Percentiles rank a stretch among this genome's conserved stretches.
Conservation (phyloP, 2,888 invertebrate genomes). For the Colletes collaris region DNA sequence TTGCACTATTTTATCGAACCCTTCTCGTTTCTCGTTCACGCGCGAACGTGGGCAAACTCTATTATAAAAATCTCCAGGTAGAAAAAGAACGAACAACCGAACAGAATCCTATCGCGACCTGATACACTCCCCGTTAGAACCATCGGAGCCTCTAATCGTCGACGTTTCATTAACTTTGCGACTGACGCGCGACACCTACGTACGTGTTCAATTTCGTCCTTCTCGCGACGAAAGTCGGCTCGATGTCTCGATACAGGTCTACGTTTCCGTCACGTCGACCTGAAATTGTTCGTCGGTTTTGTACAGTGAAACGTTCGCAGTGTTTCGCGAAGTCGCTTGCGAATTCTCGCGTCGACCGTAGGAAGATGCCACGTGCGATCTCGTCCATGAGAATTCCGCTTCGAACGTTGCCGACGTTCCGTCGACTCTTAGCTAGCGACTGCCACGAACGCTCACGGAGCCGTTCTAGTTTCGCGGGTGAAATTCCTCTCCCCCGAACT, state of each 20-base stretch:
- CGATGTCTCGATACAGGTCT: constrained; percentile 29
- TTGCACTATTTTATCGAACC: constrained; percentile 11
- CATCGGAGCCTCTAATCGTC: constrained; percentile 1
- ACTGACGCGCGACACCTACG: constrained; percentile 3
- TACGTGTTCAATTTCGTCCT: constrained; percentile 20
- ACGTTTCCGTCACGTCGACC: constrained; percentile 55
- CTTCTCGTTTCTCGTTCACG: not conserved
- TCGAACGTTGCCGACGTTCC: not conserved
- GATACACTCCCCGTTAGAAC: constrained; percentile 33
- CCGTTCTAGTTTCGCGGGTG: constrained; percentile 15
- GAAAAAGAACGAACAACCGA: constrained; percentile 64
- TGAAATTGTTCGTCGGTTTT: constrained; percentile 42
- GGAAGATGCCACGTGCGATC: constrained; percentile 33
- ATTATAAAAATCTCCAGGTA: constrained; percentile 65
- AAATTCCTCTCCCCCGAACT: constrained; percentile 68
- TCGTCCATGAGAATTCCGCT: not conserved
- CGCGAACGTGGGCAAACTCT: constrained; percentile 28
- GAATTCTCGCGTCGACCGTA: constrained; percentile 42
- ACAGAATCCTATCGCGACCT: constrained; percentile 53
- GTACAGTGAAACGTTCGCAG: constrained; percentile 54
- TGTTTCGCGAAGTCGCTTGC: constrained; percentile 34
- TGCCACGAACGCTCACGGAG: constrained; percentile 1
- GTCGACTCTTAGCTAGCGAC: constrained; percentile 5
- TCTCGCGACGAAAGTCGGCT: constrained; percentile 18
- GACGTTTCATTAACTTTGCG: constrained; percentile 36